Evolutionary conservation across 2,113 vertebrate genomes (phyloP).

Genomic region (Microcebus lehilahytsara): DNA sequence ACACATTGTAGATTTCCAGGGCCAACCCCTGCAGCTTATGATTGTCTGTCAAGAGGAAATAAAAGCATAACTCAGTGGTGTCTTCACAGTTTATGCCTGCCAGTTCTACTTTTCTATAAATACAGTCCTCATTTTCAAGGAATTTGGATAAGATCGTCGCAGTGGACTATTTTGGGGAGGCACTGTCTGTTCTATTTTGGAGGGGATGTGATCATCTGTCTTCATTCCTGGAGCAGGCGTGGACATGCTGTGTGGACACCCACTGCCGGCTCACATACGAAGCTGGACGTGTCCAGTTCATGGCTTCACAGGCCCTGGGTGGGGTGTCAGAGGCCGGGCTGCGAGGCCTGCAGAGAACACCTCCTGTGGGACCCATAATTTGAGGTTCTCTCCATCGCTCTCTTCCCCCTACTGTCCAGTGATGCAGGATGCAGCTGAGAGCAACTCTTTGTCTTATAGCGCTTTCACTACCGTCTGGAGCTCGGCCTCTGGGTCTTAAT

Average conservation of each 20-base stretch:
- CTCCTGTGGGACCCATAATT: neutral
- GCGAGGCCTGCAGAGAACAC: neutral
- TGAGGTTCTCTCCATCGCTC: neutral
- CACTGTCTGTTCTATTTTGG: neutral
- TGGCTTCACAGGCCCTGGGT: neutral
- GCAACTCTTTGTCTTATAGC: neutral
- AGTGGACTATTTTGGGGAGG: neutral
- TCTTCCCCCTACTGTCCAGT: neutral
- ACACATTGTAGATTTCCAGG: neutral
- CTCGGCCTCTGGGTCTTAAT: neutral
- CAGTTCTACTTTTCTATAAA: conserved; percentile 30
- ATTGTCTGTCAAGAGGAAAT: conserved; percentile 40
- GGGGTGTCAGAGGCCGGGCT: neutral
- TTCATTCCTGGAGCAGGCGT: neutral
- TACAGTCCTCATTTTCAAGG: conserved; percentile 17
- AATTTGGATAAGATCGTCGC: neutral
- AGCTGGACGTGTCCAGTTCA: neutral
- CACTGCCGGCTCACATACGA: neutral
- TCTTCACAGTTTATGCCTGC: neutral
- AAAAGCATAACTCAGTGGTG: neutral
- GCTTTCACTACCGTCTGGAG: no score
- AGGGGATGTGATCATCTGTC: neutral
- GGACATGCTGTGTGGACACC: neutral
- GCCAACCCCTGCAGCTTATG: neutral
- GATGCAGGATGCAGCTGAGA: neutral